Evolutionary conservation across 1,140 invertebrate genomes (phyloP), one percentile per base, ranked within the genome.

Genomic region (Megalonaias nervosa): DNA sequence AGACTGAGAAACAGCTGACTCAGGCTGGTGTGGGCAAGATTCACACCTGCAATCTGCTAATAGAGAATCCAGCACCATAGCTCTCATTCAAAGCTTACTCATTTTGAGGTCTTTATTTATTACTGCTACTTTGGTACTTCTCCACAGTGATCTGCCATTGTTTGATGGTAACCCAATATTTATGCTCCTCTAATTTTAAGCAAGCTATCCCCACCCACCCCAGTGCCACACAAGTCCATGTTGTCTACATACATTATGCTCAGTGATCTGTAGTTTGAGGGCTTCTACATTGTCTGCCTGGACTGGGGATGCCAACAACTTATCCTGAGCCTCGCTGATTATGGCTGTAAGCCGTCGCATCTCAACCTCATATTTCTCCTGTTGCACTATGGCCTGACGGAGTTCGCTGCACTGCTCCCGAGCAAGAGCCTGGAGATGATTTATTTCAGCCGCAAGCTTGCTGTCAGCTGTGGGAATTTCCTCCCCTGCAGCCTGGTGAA

Each of bases 241-340:
- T 48, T 26, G 21, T 74, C 65, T 79, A 93, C 96, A 94, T 96
- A 98, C 97, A 94, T 97, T 95, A 93, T 97, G 96, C 89, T 97
- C 96, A 86, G 94, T 92, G 76, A 94, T 92, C 87, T 96, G 96
- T 85, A 94, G 94, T 84, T 97, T 96, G 84, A 95, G 93, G 86
- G 97, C 95, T 75, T 95, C 94, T 69, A 89, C 95, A 94, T 89
- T 94, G 92, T 92, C 96, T 94, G 81, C 95, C 94, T 62, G 96
- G 95, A 90, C 95, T 94, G 88, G 95, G 92, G 68, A 96, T 93
- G 71, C 86, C 26, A 86, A 73, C 69, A 98, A 93, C 91, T 98
- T 98, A 87, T 98, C 96, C 76, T 97, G 94, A n/a, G 97, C 96
- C 83, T 98, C 94, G 57, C 93, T 93, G 73, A 98, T 95, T 91